A percentile compares a stretch with the other conserved stretches of the same genome.
These are phyloP conservation scores for Hipparchia semele DNA, from an alignment of 2,888 invertebrate species.

Conservation along the genomic window DNA sequence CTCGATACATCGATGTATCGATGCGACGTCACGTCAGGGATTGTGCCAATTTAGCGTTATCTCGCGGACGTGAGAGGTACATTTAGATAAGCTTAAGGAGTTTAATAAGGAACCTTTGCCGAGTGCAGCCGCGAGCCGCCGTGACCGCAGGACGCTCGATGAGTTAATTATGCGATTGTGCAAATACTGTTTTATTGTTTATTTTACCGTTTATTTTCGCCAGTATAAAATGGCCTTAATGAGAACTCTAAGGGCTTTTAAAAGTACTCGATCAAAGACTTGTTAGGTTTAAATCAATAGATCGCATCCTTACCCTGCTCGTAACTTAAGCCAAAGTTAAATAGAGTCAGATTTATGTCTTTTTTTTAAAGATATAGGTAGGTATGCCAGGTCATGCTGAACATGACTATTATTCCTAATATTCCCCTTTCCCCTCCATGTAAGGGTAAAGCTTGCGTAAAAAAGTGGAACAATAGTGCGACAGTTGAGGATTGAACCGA, in stretches of 20 bases:
- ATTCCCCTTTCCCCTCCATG: too few species aligned
- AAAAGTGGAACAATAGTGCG: too few species aligned
- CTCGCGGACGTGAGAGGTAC: conserved; percentile 57
- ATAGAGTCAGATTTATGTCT: too few species aligned
- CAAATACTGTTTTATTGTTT: conserved; percentile 11
- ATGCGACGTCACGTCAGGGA: conserved; percentile 45
- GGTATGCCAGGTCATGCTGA: too few species aligned
- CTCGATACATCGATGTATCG: conserved; percentile 46
- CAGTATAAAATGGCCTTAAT: background rate
- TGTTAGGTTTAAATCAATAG: background rate
- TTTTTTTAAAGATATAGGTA: too few species aligned
- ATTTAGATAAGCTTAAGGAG: conserved; percentile 51
- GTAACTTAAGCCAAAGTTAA: too few species aligned
- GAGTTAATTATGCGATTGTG: conserved; percentile 36
- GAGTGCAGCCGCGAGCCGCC: conserved; percentile 6
- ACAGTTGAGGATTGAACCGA: too few species aligned
- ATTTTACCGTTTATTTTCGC: conserved; percentile 8
- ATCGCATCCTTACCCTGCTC: too few species aligned
- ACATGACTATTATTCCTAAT: too few species aligned
- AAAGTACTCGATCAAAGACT: background rate
- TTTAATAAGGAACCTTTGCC: conserved; percentile 27
- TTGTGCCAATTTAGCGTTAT: conserved; percentile 54
- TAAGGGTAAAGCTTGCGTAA: too few species aligned
- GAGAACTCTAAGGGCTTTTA: background rate
- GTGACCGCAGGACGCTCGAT: conserved; percentile 33